Conservation (phyloP, 1,140 invertebrate genomes). For the Conopomorpha cramerella region DNA sequence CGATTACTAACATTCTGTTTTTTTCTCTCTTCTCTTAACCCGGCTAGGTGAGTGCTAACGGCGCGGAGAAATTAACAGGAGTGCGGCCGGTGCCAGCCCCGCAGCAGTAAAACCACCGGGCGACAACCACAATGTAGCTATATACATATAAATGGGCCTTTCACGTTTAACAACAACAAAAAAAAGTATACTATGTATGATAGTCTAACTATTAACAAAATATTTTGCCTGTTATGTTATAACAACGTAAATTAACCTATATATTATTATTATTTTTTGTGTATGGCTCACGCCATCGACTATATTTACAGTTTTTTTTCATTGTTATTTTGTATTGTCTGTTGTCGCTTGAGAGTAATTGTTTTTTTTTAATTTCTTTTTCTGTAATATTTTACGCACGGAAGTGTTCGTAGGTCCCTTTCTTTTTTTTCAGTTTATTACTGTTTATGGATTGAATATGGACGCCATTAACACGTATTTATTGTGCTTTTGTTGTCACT, state of each 20-base stretch:
- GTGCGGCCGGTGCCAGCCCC: slow-evolving; percentile 28
- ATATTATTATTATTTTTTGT: slow-evolving; percentile 32
- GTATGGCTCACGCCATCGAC: slow-evolving; percentile 58
- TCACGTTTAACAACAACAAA: slow-evolving; percentile 59
- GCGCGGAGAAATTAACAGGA: slow-evolving; percentile 50
- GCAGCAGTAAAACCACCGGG: slow-evolving; percentile 30
- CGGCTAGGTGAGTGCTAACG: slow-evolving; percentile 73
- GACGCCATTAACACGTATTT: no score
- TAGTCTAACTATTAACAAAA: slow-evolving; percentile 61
- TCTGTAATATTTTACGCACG: no score
- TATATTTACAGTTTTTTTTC: slow-evolving; percentile 54
- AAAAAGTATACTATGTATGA: slow-evolving; percentile 59
- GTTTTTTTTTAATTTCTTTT: slow-evolving; percentile 47
- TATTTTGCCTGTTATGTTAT: slow-evolving; percentile 61
- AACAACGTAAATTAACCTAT: slow-evolving; percentile 57
- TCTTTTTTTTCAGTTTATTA: no score
- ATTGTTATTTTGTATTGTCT: slow-evolving; percentile 40
- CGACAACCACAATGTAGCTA: slow-evolving; percentile 57
- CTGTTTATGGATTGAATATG: no score
- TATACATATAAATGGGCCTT: slow-evolving; percentile 57
- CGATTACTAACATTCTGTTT: slow-evolving; percentile 64
- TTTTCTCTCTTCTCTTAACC: slow-evolving; percentile 62
- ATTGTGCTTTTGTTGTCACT: no score
- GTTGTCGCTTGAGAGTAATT: slow-evolving; percentile 52
- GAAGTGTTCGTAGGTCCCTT: no score